These are phyloP conservation scores for Ips nitidus DNA, from an alignment of 1,140 invertebrate species.

Conservation along the genomic window DNA sequence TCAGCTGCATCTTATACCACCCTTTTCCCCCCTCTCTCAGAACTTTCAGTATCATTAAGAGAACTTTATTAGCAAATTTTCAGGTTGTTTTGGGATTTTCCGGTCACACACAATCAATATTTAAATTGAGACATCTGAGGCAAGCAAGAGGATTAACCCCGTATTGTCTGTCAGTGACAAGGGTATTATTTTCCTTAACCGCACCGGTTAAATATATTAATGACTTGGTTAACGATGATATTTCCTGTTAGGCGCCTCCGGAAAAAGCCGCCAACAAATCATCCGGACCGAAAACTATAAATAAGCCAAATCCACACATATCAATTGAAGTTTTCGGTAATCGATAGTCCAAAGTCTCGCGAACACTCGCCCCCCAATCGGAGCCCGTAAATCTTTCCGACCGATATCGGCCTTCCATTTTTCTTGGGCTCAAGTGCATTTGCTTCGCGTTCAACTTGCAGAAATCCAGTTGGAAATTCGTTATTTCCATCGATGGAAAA, in stretches of 20 bases:
- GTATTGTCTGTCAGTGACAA: conserved; percentile 25
- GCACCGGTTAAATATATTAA: conserved; percentile 13
- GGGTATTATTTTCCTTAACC: conserved; percentile 19
- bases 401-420: neutral
- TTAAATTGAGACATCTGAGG: too few relatives aligned
- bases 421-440: neutral
- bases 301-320: conserved; percentile 31
- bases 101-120: too few relatives aligned
- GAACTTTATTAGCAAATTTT: too few relatives aligned
- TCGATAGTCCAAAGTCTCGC: conserved; percentile 20
- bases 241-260: neutral
- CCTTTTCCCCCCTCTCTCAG: neutral
- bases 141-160: conserved; percentile 4
- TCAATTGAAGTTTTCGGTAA: conserved; percentile 25
- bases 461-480: too few relatives aligned
- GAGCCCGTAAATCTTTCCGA: conserved; percentile 10
- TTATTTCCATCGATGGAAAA: neutral
- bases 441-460: neutral
- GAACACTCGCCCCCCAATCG: conserved; percentile 5
- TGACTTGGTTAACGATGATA: conserved; percentile 18
- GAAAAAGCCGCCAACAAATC: neutral
- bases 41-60: too few relatives aligned
- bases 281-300: conserved; percentile 19
- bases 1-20: neutral
- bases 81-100: too few relatives aligned